Base-by-base conservation (phyloP, 2,888 invertebrate species). In the Limnephilus auricula region DNA sequence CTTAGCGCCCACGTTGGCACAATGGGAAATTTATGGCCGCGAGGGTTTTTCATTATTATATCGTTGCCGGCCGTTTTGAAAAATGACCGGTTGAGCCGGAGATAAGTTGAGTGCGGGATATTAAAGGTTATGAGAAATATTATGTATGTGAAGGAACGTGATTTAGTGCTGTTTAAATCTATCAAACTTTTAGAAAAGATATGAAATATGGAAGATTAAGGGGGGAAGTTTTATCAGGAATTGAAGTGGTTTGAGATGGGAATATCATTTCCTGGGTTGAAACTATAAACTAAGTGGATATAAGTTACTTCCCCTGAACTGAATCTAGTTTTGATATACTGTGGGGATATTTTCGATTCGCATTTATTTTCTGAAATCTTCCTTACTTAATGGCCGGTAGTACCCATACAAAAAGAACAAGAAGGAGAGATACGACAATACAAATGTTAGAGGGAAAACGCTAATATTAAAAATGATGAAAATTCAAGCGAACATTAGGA, bases 1-100 rank as follows among this genome's bases (percentile, higher is more conserved):
- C 90, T 90, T 32, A 82, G 82, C 32, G n/a, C 82, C 82, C 82
- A 65, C 65, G 65, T 65, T 65, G 65, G 82, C 79, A 85, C 89
- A 90, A 79, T 84, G 84, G 84, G 25, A 83, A 82, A 82, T 82
- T 82, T 82, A 82, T 82, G 25, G 82, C 82, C 82, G 34, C 32
- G 82, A 34, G 82, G 34, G 82, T 32, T 82, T 82, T 82, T 82
- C 82, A 82, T 82, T 82, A 82, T n/a, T 65, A 65, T 65, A 25
- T 32, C 34, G 82, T 82, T 82, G 32, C 25, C 34, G 25, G 82
- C 82, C 82, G 82, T 82, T 82, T 82, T 82, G 82, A 82, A 82
- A 82, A 82, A 82, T 37, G 82, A 82, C 82, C 82, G 82, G 82
- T 82, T 82, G 82, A 82, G 82, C 34, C 34, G 82, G 34, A 32